Evolutionary conservation across 2,113 vertebrate species (phyloP), one percentile per base, ranked within the genome.

Genomic region (Apodemus speciosus): DNA sequence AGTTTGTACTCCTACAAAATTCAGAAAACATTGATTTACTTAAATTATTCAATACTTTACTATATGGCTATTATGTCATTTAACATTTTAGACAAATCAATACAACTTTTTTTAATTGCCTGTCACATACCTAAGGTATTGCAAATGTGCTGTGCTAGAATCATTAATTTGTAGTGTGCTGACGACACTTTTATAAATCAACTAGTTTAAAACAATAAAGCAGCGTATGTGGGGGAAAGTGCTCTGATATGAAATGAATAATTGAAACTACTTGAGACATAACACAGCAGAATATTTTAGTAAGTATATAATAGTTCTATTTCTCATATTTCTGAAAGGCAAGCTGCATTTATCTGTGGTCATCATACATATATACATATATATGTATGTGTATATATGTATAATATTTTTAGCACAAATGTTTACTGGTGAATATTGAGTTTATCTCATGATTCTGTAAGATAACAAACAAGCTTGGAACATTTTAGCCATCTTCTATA

Each of bases 41-140:
- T 98, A 98, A 98, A 98, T 98, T 98, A 98, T 98, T 98, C 98
- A 98, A 79, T 97, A 95, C 93, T 96, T 97, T 97, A 97, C 92
- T 98, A n/a, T 98, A 97, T 96, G 85, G 92, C 89, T 97, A 94
- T 98, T 98, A 97, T 97, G 97, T 96, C 97, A 98, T 97, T 98
- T 98, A 98, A 98, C 97, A 98, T 97, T 98, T 98, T 97, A 98
- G 97, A 97, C 87, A 97, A 98, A 98, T 98, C 98, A 97, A 98
- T 98, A 94, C 40, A 92, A 93, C 87, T 95, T 97, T 96, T 97
- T 97, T 97, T 85, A 97, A 98, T 96, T 97, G 90, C 93, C 93
- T 97, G 97, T 79, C 92, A 92, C 96, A 96, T 97, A 97, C 88
- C 93, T 94, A 96, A 97, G 95, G 89, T 95, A 96, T 97, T 77